Base-by-base conservation (phyloP, 2,797 vertebrate genomes). In the Sylvilagus floridanus region DNA sequence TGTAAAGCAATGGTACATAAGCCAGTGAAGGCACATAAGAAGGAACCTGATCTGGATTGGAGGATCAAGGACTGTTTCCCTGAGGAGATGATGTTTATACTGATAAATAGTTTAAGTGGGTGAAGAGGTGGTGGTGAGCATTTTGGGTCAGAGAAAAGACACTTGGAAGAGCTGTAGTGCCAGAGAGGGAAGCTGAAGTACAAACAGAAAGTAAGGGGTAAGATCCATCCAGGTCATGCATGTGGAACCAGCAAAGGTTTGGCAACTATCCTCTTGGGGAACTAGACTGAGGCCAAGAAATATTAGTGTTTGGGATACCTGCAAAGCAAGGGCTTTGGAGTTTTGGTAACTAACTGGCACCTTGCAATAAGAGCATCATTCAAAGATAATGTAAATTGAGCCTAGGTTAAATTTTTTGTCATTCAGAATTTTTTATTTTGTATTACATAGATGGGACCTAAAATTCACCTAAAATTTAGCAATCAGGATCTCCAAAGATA, bases 381-480 rank as follows among this genome's bases (percentile, higher is more conserved):
- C 75, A 90, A 90, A 84, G 65, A 26, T 71, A 37, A 69, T 42
- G 47, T 19, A 66, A 90, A 86, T 63, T 50, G 9, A 73, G 10
- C 1, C 32, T 88, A 47, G 71, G 63, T 86, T 87, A 84, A 85
- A 57, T 65, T 84, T 63, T 76, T 50, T 78, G 19, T 42, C 42
- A 47, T 52, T 79, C 83, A 78, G 50, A 79, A 57, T 54, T 66
- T 88, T 69, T 89, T 93, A 86, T 88, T 93, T 95, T 88, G 37
- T 9, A 22, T 82, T 88, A 47, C 17, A 12, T 71, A 50, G 9
- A 26, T 65, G 14, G 71, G 73, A 62, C 22, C 84, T 75, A 77
- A 1, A 4, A 17, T 35, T 93, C 37, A 13, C 30, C n/a, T 17
- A 81, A 88, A 73, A 17, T 78, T 50, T 65, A 90, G 52, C 73